phyloP scores from a whole-genome alignment of 53 echinoderm and acorn worm species.

The Holothuria leucospilota region DNA sequence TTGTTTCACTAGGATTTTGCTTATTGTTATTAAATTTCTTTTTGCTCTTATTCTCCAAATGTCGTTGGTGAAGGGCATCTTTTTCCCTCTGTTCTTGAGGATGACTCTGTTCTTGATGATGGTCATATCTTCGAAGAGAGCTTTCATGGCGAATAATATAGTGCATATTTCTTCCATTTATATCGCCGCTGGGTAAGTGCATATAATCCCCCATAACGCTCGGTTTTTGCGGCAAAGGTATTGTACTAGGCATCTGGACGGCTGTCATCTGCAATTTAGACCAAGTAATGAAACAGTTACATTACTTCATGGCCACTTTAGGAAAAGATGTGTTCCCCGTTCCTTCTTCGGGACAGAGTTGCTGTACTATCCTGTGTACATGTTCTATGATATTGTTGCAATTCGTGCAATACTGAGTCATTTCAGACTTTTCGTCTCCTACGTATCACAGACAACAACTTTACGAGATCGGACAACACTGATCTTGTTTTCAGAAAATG shows the following conservation, averaged over 20 bases:
- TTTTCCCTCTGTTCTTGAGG: constrained; percentile 41
- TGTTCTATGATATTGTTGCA: constrained; percentile 16
- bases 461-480: too few relatives aligned
- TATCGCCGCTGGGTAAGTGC: constrained; percentile 8
- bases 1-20: constrained; percentile 2
- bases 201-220: constrained; percentile 36
- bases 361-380: not conserved
- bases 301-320: constrained; percentile 33
- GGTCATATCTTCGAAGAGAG: constrained; percentile 32
- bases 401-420: constrained; percentile 22
- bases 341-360: not conserved
- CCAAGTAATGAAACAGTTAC: not conserved
- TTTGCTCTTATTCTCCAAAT: constrained; percentile 48
- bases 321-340: constrained; percentile 2
- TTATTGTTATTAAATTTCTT: constrained; percentile 43
- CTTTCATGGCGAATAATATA: constrained; percentile 32
- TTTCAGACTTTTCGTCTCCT: constrained; percentile 33
- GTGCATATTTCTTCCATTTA: constrained; percentile 41
- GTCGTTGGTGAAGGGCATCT: constrained; percentile 35
- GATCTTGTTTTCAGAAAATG: too few relatives aligned
- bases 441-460: constrained; percentile 20
- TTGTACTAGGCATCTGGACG: constrained; percentile 50
- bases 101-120: constrained; percentile 41
- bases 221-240: constrained; percentile 45
- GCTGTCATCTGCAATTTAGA: constrained; percentile 37